phyloP scores from a whole-genome alignment of 2,888 invertebrate species.

The Eutolmus rufibarbis region DNA sequence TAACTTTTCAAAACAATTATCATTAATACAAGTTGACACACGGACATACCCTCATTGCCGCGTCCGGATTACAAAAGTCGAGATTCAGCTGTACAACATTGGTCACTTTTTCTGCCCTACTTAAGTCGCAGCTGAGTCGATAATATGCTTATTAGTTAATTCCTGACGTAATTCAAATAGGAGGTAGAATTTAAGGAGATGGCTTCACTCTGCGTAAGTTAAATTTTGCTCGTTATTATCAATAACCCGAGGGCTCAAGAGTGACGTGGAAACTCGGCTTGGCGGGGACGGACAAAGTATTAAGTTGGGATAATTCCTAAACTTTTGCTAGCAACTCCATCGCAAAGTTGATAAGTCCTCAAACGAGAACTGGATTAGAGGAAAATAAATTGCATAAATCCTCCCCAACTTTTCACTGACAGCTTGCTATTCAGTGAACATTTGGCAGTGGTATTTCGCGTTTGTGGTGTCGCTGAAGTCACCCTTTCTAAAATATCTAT shows the following conservation, averaged over 20 bases:
- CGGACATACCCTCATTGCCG: not conserved
- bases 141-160: not conserved
- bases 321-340: not conserved
- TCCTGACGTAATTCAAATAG: not conserved
- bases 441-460: not conserved
- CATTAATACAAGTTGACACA: not conserved
- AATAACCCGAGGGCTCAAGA: not conserved
- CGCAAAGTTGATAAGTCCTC: not conserved
- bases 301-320: not conserved
- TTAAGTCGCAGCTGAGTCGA: not conserved
- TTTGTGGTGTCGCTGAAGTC: not conserved
- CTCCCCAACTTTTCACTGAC: not conserved
- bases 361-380: not conserved
- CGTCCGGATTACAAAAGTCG: not conserved
- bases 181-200: not conserved
- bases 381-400: constrained; percentile 25
- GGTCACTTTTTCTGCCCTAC: not conserved
- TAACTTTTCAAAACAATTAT: not conserved
- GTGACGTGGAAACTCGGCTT: not conserved
- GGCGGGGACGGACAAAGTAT: not conserved
- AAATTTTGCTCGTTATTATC: not conserved
- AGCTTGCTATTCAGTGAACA: not conserved
- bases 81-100: not conserved
- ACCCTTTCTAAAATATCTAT: not conserved
- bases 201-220: not conserved